Conservation (phyloP, 2,113 vertebrate genomes). For the Actinemys pallida region DNA sequence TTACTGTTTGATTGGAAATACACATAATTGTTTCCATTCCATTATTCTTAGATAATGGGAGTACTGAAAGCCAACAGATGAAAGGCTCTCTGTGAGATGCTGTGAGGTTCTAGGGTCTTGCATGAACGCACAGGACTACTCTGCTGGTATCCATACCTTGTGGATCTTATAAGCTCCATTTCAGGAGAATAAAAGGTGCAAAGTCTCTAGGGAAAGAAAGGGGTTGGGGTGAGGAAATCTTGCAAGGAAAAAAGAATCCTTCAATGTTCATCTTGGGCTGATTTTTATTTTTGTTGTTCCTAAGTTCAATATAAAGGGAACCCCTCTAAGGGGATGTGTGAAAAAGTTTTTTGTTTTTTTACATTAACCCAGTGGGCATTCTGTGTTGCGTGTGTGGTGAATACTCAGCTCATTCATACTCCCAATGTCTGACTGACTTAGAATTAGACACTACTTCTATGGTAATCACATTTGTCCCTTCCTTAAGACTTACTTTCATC, state of each 20-base stretch:
- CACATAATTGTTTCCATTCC: background rate
- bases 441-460: constrained; percentile 23
- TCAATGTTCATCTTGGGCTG: background rate
- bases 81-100: background rate
- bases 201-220: background rate
- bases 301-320: background rate
- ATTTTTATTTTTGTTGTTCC: background rate
- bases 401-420: constrained; percentile 25
- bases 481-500: constrained; percentile 90
- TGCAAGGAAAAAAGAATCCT: background rate
- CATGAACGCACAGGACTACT: background rate
- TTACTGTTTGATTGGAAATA: background rate
- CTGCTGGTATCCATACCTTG: fast-evolving
- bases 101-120: background rate
- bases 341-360: background rate
- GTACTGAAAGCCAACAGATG: background rate
- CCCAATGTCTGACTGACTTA: background rate
- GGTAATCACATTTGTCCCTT: background rate
- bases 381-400: background rate
- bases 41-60: background rate
- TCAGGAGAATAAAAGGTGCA: background rate
- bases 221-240: background rate
- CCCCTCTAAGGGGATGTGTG: background rate
- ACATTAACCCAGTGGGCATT: background rate
- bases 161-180: background rate